phyloP scores from a whole-genome alignment of 2,797 vertebrate genomes.

The Sebastes melanostomus region DNA sequence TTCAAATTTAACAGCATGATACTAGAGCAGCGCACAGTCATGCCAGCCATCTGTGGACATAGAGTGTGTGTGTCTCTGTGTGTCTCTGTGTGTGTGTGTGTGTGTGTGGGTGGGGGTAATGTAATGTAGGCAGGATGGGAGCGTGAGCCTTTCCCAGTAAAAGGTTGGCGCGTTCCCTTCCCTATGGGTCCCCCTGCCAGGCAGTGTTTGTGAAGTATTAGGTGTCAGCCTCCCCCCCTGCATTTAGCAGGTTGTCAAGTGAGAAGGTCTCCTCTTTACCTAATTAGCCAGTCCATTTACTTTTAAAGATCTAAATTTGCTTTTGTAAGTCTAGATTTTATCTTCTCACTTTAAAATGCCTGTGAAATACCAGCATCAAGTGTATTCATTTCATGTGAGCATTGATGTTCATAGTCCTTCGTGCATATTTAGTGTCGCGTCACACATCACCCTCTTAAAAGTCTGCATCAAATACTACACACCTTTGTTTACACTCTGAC shows the following conservation, averaged over 20 bases:
- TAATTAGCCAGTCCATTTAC: slow-evolving; percentile 51
- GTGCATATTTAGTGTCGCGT: neutral
- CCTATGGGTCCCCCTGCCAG: slow-evolving; percentile 75
- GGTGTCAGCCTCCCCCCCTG: slow-evolving; percentile 69
- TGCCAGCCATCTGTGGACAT: slow-evolving; percentile 86
- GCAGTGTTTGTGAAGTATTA: slow-evolving; percentile 81
- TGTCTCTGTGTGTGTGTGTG: slow-evolving; percentile 17
- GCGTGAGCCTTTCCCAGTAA: slow-evolving; percentile 73
- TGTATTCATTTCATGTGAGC: neutral
- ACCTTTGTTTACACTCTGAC: slow-evolving; percentile 28
- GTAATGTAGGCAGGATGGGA: slow-evolving; percentile 81
- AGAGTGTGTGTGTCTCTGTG: slow-evolving; percentile 28
- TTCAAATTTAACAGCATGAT: slow-evolving; percentile 96
- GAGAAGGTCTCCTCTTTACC: slow-evolving; percentile 33
- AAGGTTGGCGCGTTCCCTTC: slow-evolving; percentile 79
- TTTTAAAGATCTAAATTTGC: slow-evolving; percentile 24
- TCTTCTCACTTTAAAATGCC: neutral
- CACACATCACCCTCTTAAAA: neutral
- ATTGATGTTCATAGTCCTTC: neutral
- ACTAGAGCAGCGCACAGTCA: slow-evolving; percentile 89
- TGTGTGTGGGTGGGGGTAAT: slow-evolving; percentile 65
- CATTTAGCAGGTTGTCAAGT: slow-evolving; percentile 78
- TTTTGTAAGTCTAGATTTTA: slow-evolving; percentile 10
- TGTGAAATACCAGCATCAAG: neutral
- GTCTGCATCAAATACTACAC: slow-evolving; percentile 10